phyloP scores from a whole-genome alignment of 2,113 vertebrate genomes.

The Toxotes chatareus region DNA sequence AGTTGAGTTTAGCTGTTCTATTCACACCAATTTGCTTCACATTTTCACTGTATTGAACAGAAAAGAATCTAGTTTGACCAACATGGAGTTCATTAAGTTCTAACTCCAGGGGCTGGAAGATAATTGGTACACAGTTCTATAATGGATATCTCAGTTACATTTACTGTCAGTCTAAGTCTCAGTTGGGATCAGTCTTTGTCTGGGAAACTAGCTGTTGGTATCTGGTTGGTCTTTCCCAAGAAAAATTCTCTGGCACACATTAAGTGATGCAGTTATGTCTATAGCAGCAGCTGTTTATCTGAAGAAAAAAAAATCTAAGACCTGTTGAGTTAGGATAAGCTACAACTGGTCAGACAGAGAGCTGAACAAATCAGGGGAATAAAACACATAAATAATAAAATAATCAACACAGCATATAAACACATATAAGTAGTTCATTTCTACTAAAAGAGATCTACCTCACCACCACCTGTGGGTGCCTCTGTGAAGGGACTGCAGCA shows the following conservation, averaged over 20 bases:
- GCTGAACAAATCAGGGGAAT: not conserved
- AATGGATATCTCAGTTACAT: not conserved
- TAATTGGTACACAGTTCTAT: not conserved
- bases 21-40: not conserved
- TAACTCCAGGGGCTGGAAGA: not conserved
- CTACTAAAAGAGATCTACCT: not conserved
- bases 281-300: slow-evolving; percentile 29
- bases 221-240: slow-evolving; percentile 22
- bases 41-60: not conserved
- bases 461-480: not conserved
- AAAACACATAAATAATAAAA: not conserved
- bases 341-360: slow-evolving; percentile 3
- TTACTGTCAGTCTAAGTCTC: not conserved
- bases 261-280: slow-evolving; percentile 49
- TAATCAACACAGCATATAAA: not conserved
- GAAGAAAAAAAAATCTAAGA: slow-evolving; percentile 11
- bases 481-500: not conserved
- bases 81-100: not conserved
- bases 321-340: not conserved
- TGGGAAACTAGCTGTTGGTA: slow-evolving; percentile 29
- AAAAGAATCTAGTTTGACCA: not conserved
- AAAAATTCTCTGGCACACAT: slow-evolving; percentile 24
- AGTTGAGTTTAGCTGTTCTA: too few relatives aligned
- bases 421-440: not conserved
- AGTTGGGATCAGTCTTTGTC: not conserved